phyloP scores from a whole-genome alignment of 2,113 vertebrate species.

The Puntigrus tetrazona region DNA sequence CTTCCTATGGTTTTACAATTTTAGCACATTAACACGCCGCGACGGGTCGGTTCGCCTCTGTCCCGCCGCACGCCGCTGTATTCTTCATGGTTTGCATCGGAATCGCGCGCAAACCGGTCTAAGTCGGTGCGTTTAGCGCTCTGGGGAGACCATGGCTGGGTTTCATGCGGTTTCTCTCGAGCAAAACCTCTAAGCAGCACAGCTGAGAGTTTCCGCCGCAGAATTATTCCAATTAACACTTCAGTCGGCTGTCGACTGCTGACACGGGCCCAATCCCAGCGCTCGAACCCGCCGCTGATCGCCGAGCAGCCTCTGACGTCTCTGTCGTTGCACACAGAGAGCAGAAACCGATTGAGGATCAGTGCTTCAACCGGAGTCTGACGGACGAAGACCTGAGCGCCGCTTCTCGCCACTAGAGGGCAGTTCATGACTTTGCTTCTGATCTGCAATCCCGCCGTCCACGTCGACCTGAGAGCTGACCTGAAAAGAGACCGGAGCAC shows the following conservation, averaged over 20 bases:
- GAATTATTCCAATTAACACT: constrained; percentile 57
- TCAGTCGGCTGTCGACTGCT: constrained; percentile 36
- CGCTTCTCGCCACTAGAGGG: constrained; percentile 39
- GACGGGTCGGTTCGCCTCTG: neutral
- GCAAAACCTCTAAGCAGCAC: constrained; percentile 20
- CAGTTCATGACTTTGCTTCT: constrained; percentile 39
- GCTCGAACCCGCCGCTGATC: neutral
- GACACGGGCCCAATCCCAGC: neutral
- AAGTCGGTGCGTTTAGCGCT: neutral
- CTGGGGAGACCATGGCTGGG: neutral
- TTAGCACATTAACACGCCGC: constrained; percentile 22
- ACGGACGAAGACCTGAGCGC: neutral
- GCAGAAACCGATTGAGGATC: neutral
- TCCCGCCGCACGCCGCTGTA: neutral
- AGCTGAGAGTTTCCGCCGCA: constrained; percentile 31
- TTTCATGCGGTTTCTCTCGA: neutral
- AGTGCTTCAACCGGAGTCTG: neutral
- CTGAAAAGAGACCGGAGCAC: neutral
- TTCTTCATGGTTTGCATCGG: neutral
- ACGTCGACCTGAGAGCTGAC: neutral
- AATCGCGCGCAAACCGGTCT: neutral
- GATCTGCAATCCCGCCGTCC: neutral
- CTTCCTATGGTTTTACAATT: constrained; percentile 29
- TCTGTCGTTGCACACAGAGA: too few relatives aligned
- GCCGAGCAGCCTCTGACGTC: neutral